Evolutionary conservation across 1,140 invertebrate genomes (phyloP), one percentile per base, ranked within the genome.

Genomic region (Eulimnadia texana): DNA sequence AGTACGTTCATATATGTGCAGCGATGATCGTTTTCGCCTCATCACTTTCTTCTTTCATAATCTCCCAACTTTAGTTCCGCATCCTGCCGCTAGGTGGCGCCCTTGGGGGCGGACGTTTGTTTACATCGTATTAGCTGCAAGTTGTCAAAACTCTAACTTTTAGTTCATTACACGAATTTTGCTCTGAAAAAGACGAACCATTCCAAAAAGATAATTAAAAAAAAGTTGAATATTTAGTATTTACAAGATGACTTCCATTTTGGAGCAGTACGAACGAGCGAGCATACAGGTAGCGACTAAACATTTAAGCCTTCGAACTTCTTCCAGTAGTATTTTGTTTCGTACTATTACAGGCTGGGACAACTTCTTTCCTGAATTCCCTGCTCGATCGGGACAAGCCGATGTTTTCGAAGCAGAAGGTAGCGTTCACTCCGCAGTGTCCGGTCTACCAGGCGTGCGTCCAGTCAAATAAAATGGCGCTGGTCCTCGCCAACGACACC

Each of bases 401-500:
- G 11, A 87, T 90, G 68, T 89, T 90, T 70, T 82, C 78, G 10
- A 89, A 86, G 68, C 80, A 83, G 59, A 85, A 83, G 71, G 84
- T 88, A 70, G 83, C 84, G 67, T 85, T 85, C 66, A 81, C 82
- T 65, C 87, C 91, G 13, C 79, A 82, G 0, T 82, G 87, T 64
- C 77, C 78, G 61, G 83, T 95, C 50, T 84, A 84, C 20, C 85
- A 93, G 69, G 74, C 93, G 23, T 82, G 79, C 51, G 86, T 91
- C 1, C 81, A 84, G 20, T 93, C 83, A 68, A 89, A 92, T 69
- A 83, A 83, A 68, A 76, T 95, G 47, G 82, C 90, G 0, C 79
- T 94, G 59, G 83, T 86, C 1, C 86, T 95, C 83, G 81, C 82
- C 23, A 90, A 90, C 70, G 84, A 86, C 68, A 79, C 83, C 56